Percentiles rank a stretch among this genome's conserved stretches.
Conservation (phyloP, 2,888 invertebrate genomes). For the Caenorhabditis sp. region DNA sequence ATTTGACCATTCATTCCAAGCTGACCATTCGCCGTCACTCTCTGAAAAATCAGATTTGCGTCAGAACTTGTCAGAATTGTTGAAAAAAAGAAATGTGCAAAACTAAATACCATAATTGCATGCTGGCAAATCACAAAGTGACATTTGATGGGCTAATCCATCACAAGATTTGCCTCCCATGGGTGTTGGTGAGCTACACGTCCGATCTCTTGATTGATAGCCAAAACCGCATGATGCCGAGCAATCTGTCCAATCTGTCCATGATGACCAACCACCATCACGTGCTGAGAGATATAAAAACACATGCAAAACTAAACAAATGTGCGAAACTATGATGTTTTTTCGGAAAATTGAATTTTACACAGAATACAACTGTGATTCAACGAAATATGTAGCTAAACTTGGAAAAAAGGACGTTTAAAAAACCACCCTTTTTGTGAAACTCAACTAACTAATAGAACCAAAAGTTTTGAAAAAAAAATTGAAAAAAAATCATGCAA, state of each 20-base stretch:
- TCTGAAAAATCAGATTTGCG: slow-evolving; percentile 18
- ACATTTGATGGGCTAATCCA: slow-evolving; percentile 62
- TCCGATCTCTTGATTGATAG: slow-evolving; percentile 56
- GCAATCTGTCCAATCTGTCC: slow-evolving; percentile 68
- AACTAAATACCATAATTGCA: slow-evolving; percentile 33
- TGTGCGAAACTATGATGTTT: neutral
- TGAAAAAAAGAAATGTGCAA: neutral
- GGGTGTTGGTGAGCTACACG: slow-evolving; percentile 55
- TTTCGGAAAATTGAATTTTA: no score
- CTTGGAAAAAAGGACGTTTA: no score
- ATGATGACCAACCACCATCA: slow-evolving; percentile 62
- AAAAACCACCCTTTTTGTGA: no score
- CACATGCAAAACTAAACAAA: slow-evolving; percentile 14
- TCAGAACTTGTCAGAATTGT: neutral
- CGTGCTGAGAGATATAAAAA: slow-evolving; percentile 51
- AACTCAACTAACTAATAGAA: neutral
- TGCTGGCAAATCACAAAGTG: slow-evolving; percentile 55
- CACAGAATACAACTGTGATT: no score
- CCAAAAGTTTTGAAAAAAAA: neutral
- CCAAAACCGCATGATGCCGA: slow-evolving; percentile 64
- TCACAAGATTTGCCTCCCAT: slow-evolving; percentile 53
- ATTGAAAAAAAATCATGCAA: neutral
- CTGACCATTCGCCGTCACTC: slow-evolving; percentile 62
- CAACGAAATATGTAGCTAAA: no score
- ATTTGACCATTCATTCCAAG: slow-evolving; percentile 67